Conservation (phyloP, 2,113 vertebrate species). For the Platichthys stellatus region DNA sequence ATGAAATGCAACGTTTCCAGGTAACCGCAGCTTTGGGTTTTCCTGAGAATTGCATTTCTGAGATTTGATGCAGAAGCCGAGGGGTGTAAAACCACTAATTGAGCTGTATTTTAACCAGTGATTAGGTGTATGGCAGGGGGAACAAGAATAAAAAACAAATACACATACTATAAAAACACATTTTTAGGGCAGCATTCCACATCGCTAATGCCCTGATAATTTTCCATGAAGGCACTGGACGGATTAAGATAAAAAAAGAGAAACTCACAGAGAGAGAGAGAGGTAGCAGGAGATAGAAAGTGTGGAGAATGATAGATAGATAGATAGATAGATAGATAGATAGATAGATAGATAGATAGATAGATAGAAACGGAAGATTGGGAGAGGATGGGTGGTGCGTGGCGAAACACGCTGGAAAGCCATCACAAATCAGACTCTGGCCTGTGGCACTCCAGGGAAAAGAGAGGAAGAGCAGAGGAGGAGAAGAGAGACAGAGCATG, state of each 20-base stretch:
- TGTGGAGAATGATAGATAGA: conserved; percentile 1
- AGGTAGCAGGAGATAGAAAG: not conserved
- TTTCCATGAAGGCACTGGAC: conserved; percentile 46
- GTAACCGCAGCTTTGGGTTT: conserved; percentile 4
- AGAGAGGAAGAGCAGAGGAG: conserved; percentile 77
- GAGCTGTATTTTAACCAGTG: not conserved
- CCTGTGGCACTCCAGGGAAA: conserved; percentile 78
- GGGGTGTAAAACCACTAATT: not conserved
- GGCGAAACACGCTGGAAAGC: conserved; percentile 74
- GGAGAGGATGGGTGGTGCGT: conserved; percentile 32
- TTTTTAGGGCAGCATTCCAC: conserved; percentile 23
- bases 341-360: conserved; percentile 17
- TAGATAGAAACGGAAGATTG: conserved; percentile 2
- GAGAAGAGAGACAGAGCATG: conserved; percentile 71
- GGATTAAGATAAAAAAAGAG: conserved; percentile 17
- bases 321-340: conserved; percentile 8
- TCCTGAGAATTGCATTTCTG: not conserved
- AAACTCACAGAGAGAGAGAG: not conserved
- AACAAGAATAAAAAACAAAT: conserved; percentile 8
- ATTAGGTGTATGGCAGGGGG: not conserved
- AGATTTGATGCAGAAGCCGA: not conserved
- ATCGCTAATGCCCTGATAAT: conserved; percentile 33
- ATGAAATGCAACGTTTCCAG: conserved; percentile 1
- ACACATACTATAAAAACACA: conserved; percentile 15
- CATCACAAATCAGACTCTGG: conserved; percentile 72